Evolutionary conservation across 2,113 vertebrate genomes (phyloP).

Genomic region (Climacteris rufus): DNA sequence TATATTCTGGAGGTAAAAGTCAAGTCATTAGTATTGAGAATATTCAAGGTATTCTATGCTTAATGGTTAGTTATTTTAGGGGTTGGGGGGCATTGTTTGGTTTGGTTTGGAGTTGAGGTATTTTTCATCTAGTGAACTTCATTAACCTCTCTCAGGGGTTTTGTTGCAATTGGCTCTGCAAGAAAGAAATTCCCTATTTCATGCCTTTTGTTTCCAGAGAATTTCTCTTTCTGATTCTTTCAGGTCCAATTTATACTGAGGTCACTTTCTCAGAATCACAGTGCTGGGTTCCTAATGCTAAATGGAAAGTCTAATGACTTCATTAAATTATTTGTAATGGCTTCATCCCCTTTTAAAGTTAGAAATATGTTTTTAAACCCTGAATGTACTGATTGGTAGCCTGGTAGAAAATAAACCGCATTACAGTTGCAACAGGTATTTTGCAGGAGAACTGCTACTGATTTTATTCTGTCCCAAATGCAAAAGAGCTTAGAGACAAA

Average conservation of each 20-base stretch:
- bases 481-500: not conserved
- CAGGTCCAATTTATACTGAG: not conserved
- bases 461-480: conserved; percentile 15
- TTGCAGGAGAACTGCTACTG: not conserved
- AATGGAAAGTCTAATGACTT: not conserved
- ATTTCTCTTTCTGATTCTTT: not conserved
- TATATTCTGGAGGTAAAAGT: not conserved
- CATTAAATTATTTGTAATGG: not conserved
- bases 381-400: not conserved
- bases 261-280: not conserved
- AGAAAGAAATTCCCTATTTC: not conserved
- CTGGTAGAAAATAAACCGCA: not conserved
- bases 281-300: not conserved
- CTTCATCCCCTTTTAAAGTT: not conserved
- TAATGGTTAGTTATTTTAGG: not conserved
- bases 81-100: not conserved
- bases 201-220: not conserved
- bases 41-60: not conserved
- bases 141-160: not conserved
- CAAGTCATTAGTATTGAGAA: not conserved
- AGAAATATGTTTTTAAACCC: not conserved
- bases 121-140: not conserved
- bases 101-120: not conserved
- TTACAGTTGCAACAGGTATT: not conserved
- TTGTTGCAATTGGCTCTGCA: not conserved